Conservation (phyloP, 2,113 vertebrate species). For the Bothrops jararaca region DNA sequence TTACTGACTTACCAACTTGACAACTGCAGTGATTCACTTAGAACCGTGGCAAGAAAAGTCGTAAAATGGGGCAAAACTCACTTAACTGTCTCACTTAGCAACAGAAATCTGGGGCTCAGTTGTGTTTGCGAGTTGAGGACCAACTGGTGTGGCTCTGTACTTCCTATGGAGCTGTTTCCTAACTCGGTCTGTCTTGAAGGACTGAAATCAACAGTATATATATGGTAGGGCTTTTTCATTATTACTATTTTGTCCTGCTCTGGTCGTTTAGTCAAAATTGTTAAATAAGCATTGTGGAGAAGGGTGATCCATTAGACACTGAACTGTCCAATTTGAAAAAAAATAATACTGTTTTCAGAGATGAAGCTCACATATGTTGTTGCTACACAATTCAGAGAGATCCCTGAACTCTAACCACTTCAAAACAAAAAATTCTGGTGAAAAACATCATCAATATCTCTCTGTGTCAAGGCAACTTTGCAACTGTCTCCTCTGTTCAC, state of each 20-base stretch:
- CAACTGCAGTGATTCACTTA: not conserved
- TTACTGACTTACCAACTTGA: not conserved
- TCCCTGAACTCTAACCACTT: not conserved
- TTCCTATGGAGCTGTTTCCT: not conserved
- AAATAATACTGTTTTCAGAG: not conserved
- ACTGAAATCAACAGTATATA: not conserved
- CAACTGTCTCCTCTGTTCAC: not conserved
- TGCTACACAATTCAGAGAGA: not conserved
- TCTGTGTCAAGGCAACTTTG: not conserved
- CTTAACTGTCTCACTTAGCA: not conserved
- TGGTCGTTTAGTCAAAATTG: not conserved
- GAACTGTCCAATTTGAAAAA: slow-evolving; percentile 17
- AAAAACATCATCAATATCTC: not conserved
- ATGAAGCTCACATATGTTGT: not conserved
- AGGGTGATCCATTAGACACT: not conserved
- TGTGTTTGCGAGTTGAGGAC: not conserved
- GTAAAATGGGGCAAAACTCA: not conserved
- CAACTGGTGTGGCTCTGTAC: not conserved
- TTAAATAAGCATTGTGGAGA: not conserved
- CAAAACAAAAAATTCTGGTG: not conserved
- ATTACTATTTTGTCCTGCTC: not conserved
- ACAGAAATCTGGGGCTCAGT: not conserved
- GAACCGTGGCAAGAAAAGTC: not conserved
- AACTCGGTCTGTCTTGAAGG: not conserved
- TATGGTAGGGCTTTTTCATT: not conserved